These are phyloP conservation scores for Stenolophus ochropezus DNA, from an alignment of 2,888 invertebrate genomes.

Conservation along the genomic window DNA sequence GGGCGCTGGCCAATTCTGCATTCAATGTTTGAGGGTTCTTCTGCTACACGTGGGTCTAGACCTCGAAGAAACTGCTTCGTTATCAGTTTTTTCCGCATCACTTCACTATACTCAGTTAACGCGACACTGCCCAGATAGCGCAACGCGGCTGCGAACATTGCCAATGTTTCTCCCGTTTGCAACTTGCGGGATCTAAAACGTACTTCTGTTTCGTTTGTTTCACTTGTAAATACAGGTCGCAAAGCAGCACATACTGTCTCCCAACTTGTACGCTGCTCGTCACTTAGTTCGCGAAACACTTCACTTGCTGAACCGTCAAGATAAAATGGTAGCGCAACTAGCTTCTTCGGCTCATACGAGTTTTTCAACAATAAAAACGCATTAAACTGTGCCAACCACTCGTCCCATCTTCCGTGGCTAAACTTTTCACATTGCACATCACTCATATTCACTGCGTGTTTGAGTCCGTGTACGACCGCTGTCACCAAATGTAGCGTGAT, in stretches of 20 bases:
- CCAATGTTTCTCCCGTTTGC: neutral
- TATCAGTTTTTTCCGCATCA: neutral
- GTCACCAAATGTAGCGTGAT: neutral
- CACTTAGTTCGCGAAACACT: neutral
- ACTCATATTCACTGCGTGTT: neutral
- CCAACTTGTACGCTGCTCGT: neutral
- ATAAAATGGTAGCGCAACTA: slow-evolving; percentile 3
- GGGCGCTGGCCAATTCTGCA: neutral
- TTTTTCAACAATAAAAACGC: neutral
- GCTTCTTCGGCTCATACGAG: neutral
- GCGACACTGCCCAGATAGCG: neutral
- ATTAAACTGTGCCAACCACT: slow-evolving; percentile 4
- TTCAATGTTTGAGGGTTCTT: neutral
- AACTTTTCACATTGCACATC: slow-evolving; percentile 13
- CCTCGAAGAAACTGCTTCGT: neutral
- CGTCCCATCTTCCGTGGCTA: neutral
- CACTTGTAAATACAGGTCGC: neutral
- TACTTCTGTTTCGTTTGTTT: neutral
- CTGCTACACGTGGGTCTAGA: neutral
- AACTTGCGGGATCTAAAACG: neutral
- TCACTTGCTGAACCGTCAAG: neutral
- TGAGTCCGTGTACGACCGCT: neutral
- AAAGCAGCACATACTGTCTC: neutral
- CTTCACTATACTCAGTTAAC: neutral
- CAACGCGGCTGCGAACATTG: neutral